Conservation (phyloP, 2,888 invertebrate species). For the Heteropelma amictum region DNA sequence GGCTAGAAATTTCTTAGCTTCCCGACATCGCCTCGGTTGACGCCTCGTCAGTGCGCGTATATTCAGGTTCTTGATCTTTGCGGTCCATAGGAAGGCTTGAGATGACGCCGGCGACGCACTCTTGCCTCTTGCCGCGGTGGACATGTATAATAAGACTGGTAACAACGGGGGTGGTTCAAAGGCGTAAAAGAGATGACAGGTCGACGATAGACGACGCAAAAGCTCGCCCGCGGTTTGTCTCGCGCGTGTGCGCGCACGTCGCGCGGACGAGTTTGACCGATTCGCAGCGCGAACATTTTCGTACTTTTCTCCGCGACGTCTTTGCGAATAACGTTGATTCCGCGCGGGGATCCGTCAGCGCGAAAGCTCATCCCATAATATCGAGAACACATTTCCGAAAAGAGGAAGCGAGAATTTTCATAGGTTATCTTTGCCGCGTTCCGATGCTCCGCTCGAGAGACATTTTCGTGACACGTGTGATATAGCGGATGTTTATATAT, state of each 20-base stretch:
- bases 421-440: no score
- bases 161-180: conserved; percentile 65
- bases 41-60: conserved; percentile 4
- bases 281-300: conserved; percentile 64
- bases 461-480: no score
- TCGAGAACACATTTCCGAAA: no score
- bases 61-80: background rate
- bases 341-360: no score
- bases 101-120: conserved; percentile 29
- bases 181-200: conserved; percentile 62
- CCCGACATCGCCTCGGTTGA: background rate
- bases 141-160: conserved; percentile 70
- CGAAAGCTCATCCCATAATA: no score
- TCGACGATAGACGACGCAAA: conserved; percentile 46
- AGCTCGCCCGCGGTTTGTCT: background rate
- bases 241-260: background rate
- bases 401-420: no score
- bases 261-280: conserved; percentile 59
- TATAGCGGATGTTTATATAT: no score
- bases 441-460: no score
- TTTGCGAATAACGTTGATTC: no score
- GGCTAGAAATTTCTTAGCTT: background rate
- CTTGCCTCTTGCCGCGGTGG: conserved; percentile 67
- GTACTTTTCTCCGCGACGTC: conserved; percentile 16
- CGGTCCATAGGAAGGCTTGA: background rate